phyloP scores from a whole-genome alignment of 2,797 vertebrate genomes.

The Falco peregrinus region DNA sequence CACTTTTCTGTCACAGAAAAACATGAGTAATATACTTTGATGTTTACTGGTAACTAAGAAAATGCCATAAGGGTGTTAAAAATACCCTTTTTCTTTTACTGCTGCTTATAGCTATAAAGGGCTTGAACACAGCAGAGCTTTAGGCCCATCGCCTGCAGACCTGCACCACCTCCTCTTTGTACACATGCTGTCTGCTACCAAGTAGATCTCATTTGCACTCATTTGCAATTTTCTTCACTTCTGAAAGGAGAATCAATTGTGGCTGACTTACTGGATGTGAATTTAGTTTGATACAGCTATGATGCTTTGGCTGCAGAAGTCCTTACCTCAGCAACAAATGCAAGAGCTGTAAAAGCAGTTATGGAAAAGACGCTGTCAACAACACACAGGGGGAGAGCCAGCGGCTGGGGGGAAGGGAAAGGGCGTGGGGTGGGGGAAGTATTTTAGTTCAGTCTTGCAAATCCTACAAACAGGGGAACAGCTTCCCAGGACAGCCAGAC shows the following conservation, averaged over 20 bases:
- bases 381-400: neutral
- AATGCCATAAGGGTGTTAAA: neutral
- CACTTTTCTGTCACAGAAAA: neutral
- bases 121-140: neutral
- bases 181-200: neutral
- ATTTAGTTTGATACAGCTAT: neutral
- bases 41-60: neutral
- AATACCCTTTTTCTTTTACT: neutral
- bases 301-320: neutral
- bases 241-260: neutral
- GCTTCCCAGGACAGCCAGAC: neutral
- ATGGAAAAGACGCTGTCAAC: neutral
- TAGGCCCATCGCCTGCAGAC: neutral
- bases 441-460: neutral
- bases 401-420: accelerated
- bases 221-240: neutral
- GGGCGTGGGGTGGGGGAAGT: neutral
- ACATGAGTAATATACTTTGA: neutral
- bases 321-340: neutral
- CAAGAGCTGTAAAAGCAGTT: neutral
- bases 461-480: neutral
- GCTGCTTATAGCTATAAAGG: neutral
- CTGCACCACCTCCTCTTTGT: neutral
- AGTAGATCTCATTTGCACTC: neutral
- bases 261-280: neutral